Evolutionary conservation across 2,888 invertebrate genomes (phyloP).

Genomic region (Agrypnus murinus): DNA sequence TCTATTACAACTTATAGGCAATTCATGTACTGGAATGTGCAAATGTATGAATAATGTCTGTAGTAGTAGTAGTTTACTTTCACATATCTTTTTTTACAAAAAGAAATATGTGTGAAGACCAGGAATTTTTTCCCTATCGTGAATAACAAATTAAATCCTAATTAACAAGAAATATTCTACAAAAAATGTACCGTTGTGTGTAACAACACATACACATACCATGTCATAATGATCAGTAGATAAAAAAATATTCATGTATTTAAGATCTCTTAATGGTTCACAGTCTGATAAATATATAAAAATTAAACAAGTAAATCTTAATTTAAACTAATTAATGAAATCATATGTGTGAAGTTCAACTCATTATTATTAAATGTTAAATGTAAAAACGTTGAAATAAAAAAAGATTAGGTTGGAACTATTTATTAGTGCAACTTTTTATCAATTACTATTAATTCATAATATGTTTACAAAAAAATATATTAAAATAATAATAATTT

Average conservation of each 20-base stretch:
- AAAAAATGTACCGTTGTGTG: constrained; percentile 26
- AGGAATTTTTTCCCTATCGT: not conserved
- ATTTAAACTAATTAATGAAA: constrained; percentile 39
- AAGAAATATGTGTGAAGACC: too few species aligned
- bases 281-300: constrained; percentile 46
- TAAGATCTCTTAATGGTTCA: constrained; percentile 43
- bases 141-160: constrained; percentile 30
- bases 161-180: constrained; percentile 25
- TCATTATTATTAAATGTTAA: constrained; percentile 16
- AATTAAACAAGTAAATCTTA: constrained; percentile 36
- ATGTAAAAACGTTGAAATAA: constrained; percentile 3
- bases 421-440: too few species aligned
- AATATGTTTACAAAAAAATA: too few species aligned
- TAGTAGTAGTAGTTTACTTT: too few species aligned
- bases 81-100: too few species aligned
- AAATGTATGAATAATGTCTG: too few species aligned
- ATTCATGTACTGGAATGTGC: too few species aligned
- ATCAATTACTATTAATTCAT: too few species aligned
- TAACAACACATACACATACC: not conserved
- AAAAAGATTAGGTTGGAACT: not conserved
- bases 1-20: too few species aligned
- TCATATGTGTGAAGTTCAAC: constrained; percentile 41
- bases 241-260: constrained; percentile 24
- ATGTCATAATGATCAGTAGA: constrained; percentile 23
- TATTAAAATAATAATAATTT: too few species aligned